Base-by-base conservation (phyloP, 2,888 invertebrate species). In the Brachynemurus nebulosus region DNA sequence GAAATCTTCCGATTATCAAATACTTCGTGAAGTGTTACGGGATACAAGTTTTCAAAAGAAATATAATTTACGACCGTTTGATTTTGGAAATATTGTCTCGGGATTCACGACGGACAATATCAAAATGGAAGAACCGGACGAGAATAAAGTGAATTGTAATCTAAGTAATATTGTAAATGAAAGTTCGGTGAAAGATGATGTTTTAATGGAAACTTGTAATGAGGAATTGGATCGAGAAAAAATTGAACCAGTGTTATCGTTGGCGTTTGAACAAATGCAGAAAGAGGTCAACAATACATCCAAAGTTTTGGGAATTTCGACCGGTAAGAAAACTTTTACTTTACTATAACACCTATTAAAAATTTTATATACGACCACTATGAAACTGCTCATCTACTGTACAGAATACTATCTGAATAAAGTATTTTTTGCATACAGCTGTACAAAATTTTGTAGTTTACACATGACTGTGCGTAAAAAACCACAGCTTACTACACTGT, bases 261-360 rank as follows among this genome's bases (percentile, higher is more conserved):
- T 89, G 66, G 89, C 89, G 20, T 83, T 90, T 55, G 86, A 89
- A 59, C 85, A 90, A 62, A 79, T 86, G 52, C 80, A 82, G 56
- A 78, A 84, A 58, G 90, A 90, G 60, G 85, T 89, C 42, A 83
- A 84, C 62, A 82, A 76, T 59, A 86, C 88, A 8, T 90, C 89
- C 66, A 78, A 78, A 43, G 78, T 83, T 54, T 74, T 90, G 57
- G 85, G 84, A 65, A 90, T 91, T 66, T 84, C 89, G 62, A 80
- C 84, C 67, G 89, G 90, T 90, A 65, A 78, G 79, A 70, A n/a
- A n/a, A n/a, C n/a, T n/a, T n/a, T n/a, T n/a, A n/a, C n/a, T n/a
- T n/a, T n/a, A n/a, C n/a, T n/a, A n/a, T n/a, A n/a, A n/a, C n/a
- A n/a, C n/a, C n/a, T n/a, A n/a, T n/a, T n/a, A n/a, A n/a, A n/a